Evolutionary conservation across 2,113 vertebrate genomes (phyloP).

Genomic region (Raphicerus campestris): DNA sequence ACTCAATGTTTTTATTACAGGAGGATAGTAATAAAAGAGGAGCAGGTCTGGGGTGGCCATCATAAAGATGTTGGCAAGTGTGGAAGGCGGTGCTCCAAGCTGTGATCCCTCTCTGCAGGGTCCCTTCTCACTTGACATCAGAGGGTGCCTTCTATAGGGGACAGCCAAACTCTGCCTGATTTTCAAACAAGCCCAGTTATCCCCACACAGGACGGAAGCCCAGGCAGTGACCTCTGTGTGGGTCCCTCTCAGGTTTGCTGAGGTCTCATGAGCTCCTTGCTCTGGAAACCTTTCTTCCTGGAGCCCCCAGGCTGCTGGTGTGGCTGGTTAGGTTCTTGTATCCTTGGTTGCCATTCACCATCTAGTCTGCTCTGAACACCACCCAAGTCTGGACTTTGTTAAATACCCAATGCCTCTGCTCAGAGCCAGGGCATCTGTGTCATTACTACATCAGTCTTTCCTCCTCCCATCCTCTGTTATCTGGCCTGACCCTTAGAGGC

Average conservation of each 20-base stretch:
- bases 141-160: accelerated
- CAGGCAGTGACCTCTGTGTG: accelerated
- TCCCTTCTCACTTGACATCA: accelerated
- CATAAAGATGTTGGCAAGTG: accelerated
- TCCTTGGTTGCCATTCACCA: accelerated
- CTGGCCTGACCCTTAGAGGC: not conserved
- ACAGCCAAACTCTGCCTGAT: too few relatives aligned
- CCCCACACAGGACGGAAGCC: accelerated
- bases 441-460: accelerated
- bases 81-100: accelerated
- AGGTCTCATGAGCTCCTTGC: accelerated
- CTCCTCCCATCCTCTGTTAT: accelerated
- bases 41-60: accelerated
- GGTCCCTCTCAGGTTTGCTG: accelerated
- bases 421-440: accelerated
- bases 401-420: accelerated
- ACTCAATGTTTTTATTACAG: accelerated
- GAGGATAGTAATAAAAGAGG: not conserved
- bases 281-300: accelerated
- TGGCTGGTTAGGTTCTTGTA: accelerated
- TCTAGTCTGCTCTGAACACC: too few relatives aligned
- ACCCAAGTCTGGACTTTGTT: accelerated
- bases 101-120: accelerated
- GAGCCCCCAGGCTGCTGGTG: accelerated
- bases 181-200: accelerated